Percentiles rank a stretch among this genome's conserved stretches.
These are phyloP conservation scores for Rhinoderma darwinii DNA, from an alignment of 2,113 vertebrate genomes.

Conservation along the genomic window DNA sequence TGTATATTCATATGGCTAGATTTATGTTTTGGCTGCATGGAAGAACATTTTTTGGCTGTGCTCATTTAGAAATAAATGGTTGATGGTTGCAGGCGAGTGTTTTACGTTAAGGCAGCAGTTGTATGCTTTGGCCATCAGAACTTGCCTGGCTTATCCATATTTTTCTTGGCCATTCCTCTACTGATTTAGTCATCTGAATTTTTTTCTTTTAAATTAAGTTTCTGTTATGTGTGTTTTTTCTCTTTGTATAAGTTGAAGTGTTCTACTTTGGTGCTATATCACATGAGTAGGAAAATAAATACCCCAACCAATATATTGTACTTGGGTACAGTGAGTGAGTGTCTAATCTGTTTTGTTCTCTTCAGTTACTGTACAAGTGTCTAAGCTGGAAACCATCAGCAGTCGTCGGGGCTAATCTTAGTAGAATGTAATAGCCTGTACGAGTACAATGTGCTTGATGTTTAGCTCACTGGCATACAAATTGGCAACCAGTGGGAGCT, in stretches of 20 bases:
- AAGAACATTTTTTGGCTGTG: conserved; percentile 31
- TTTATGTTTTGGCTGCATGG: conserved; percentile 27
- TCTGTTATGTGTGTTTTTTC: not conserved
- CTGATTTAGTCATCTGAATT: conserved; percentile 25
- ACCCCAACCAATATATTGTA: not conserved
- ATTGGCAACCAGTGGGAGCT: not conserved
- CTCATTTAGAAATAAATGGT: conserved; percentile 20
- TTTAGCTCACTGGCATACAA: not conserved
- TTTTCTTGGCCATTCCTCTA: conserved; percentile 28
- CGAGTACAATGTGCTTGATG: conserved; percentile 8
- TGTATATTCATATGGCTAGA: conserved; percentile 2
- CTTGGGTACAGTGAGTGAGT: not conserved
- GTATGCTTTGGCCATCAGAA: conserved; percentile 43
- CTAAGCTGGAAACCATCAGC: not conserved
- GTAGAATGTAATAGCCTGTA: not conserved
- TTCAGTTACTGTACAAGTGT: not conserved
- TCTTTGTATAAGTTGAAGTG: not conserved
- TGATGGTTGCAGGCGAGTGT: conserved; percentile 20
- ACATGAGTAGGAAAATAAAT: not conserved
- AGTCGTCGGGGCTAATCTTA: not conserved
- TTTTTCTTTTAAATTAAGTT: not conserved
- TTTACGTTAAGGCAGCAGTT: conserved; percentile 56
- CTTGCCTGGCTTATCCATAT: conserved; percentile 34
- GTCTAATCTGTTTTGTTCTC: not conserved
- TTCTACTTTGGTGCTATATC: not conserved